A percentile compares a stretch with the other conserved stretches of the same genome.
phyloP scores from a whole-genome alignment of 2,113 vertebrate genomes.

The Eupsittula cactorum region DNA sequence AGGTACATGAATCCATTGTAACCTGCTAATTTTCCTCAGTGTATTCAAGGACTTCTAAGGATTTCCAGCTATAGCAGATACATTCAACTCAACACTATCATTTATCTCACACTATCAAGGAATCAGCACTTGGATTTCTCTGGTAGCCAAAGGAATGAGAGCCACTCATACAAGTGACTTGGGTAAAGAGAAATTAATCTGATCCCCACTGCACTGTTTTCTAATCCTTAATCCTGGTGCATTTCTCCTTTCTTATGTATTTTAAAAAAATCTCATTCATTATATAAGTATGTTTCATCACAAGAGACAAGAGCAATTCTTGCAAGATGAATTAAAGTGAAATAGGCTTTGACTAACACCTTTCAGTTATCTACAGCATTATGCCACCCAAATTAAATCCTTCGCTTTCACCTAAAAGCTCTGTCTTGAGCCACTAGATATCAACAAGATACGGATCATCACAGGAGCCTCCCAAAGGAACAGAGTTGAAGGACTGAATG shows the following conservation, averaged over 20 bases:
- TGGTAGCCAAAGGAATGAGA: background rate
- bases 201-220: background rate
- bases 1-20: background rate
- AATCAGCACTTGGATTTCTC: background rate
- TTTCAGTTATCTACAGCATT: background rate
- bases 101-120: background rate
- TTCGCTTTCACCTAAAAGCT: background rate
- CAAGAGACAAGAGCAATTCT: background rate
- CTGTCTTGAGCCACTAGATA: background rate
- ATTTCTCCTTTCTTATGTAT: background rate
- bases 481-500: background rate
- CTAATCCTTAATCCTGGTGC: background rate
- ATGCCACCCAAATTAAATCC: background rate
- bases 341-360: background rate
- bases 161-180: background rate
- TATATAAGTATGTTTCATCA: background rate
- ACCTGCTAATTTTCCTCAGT: background rate
- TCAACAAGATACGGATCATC: background rate
- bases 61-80: background rate
- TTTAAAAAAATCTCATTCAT: background rate
- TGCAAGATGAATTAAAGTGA: background rate
- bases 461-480: background rate
- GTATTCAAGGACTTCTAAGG: background rate
- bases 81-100: background rate
- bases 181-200: conserved; percentile 4